Conservation (phyloP, 1,140 invertebrate species). For the Ooceraea biroi region DNA sequence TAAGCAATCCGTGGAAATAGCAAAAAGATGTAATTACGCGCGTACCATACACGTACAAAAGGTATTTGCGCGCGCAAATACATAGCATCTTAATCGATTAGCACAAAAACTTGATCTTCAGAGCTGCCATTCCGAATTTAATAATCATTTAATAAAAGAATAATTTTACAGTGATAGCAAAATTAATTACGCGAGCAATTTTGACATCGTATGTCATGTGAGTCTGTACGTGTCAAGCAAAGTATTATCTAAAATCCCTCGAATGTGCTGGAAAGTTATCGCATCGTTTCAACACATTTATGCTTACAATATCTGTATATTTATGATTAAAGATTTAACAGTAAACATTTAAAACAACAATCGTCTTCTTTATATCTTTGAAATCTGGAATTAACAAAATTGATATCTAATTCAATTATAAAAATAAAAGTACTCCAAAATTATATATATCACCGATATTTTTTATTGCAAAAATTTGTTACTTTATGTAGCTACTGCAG, state of each 20-base stretch:
- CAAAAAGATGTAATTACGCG: conserved; percentile 48
- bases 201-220: neutral
- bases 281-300: neutral
- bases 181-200: conserved; percentile 29
- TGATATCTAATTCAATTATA: too few relatives aligned
- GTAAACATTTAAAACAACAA: neutral
- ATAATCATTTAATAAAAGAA: conserved; percentile 26
- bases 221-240: neutral
- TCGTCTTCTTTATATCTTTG: too few relatives aligned
- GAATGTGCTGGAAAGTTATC: neutral
- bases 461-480: neutral
- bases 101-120: conserved; percentile 13
- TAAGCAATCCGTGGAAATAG: conserved; percentile 26
- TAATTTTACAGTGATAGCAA: neutral
- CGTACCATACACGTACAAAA: conserved; percentile 17
- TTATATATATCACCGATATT: too few relatives aligned
- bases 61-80: neutral
- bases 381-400: too few relatives aligned
- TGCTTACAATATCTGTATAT: neutral
- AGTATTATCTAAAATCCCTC: conserved; percentile 4
- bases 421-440: too few relatives aligned
- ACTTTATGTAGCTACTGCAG: neutral
- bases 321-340: neutral
- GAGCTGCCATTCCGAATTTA: conserved; percentile 5
- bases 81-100: conserved; percentile 8